Conservation (phyloP, 1,140 invertebrate genomes). For the Drosophila punjabiensis region DNA sequence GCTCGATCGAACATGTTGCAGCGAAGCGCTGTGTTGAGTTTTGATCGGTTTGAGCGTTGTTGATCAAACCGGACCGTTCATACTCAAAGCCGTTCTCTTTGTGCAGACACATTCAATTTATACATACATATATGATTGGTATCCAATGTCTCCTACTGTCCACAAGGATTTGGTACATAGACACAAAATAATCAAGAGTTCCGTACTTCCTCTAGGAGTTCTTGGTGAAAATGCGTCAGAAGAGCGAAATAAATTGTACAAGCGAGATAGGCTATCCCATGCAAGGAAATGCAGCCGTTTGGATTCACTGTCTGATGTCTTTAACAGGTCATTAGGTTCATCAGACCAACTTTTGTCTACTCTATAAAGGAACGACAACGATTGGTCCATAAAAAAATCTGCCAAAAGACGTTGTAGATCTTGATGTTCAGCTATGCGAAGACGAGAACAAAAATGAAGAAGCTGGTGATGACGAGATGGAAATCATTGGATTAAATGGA, state of each 20-base stretch:
- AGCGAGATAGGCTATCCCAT: background rate
- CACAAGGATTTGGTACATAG: conserved; percentile 6
- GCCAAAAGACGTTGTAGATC: background rate
- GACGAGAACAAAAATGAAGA: too few species aligned
- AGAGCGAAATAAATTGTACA: conserved; percentile 8
- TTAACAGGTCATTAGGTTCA: background rate
- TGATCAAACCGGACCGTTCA: too few species aligned
- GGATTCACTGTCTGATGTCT: background rate
- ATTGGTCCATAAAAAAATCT: too few species aligned
- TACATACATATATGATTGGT: conserved; percentile 16
- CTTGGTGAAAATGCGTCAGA: conserved; percentile 10
- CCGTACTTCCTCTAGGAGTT: conserved; percentile 6
- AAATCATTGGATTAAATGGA: too few species aligned
- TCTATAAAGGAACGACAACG: background rate
- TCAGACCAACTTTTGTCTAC: conserved; percentile 1
- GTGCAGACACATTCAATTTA: conserved; percentile 1
- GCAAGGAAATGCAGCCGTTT: conserved; percentile 4
- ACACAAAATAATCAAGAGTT: conserved; percentile 6
- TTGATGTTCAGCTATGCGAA: background rate
- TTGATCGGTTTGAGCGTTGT: too few species aligned
- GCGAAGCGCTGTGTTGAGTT: too few species aligned
- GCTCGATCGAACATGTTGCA: too few species aligned
- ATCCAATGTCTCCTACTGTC: conserved; percentile 23
- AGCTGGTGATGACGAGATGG: too few species aligned
- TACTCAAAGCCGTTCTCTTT: too few species aligned